Base-by-base conservation (phyloP, 1,140 invertebrate genomes). In the Plectrocnemia conspersa region DNA sequence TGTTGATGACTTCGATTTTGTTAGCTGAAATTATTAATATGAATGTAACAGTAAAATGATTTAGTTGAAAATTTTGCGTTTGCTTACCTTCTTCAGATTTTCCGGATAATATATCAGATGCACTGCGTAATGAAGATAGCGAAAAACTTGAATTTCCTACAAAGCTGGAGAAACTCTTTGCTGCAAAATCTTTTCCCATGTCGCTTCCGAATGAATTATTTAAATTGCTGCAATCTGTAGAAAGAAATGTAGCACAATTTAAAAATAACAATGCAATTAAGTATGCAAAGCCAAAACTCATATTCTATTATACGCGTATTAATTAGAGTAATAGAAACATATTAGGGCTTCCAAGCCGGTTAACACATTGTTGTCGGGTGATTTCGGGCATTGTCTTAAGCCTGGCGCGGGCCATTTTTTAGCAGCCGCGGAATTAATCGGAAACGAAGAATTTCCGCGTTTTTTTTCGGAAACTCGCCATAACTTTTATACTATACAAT, bases 1-100 rank as follows among this genome's bases (percentile, higher is more conserved):
- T 68, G 52, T 69, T 74, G 59, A 74, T 72, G n/a, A 75, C 73
- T 66, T 74, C 70, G 49, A 75, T 75, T 67, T 70, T 74, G 53
- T 71, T 73, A 0, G 68, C 73, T 75, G 64, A 7, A 66, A 69
- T 27, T 13, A 59, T 18, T 54, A 3, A 45, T 19, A 41, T 35
- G 10, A 32, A 32, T 32, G 27, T 7, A n/a, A 32, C 27, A 32
- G 7, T 15, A 25, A 6, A 46, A 41, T 36, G 5, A 40, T 40
- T 40, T 3, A 40, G 22, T 40, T 40, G 22, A 5, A 16, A 40
- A 23, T 22, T 10, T 45, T 22, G 9, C 15, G 32, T 29, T 3
- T 18, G 22, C 27, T 7, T 25, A 50, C 47, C 47, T 23, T 35
- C 33, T 38, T 50, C 15, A 24, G 19, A 1, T 11, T 5, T 44